Conservation (phyloP, 2,888 invertebrate species). For the Andrena camellia region DNA sequence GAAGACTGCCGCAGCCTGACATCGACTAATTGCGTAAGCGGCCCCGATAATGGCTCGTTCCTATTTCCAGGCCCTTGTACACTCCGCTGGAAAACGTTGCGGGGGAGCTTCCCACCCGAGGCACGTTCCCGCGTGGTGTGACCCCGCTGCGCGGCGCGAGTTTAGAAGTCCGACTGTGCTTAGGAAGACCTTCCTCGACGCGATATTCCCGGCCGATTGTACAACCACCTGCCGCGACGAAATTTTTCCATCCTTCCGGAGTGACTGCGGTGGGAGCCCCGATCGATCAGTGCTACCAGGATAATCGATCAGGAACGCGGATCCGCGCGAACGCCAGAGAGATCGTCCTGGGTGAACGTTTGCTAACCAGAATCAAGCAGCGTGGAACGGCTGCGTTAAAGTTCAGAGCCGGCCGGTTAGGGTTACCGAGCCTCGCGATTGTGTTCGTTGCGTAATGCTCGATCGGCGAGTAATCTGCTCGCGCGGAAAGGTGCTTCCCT, state of each 20-base stretch:
- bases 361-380: neutral
- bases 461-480: constrained; percentile 56
- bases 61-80: constrained; percentile 11
- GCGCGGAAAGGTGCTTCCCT: constrained; percentile 60
- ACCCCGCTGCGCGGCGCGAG: too few species aligned
- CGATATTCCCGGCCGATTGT: too few species aligned
- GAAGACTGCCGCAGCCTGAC: constrained; percentile 52
- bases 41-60: constrained; percentile 42
- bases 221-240: neutral
- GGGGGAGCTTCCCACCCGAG: too few species aligned
- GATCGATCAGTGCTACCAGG: constrained; percentile 15
- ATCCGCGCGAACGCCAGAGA: neutral
- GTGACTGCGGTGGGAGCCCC: neutral
- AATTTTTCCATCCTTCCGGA: constrained; percentile 5
- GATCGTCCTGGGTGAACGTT: neutral
- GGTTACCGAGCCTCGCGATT: constrained; percentile 40
- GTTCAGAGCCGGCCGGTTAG: constrained; percentile 22
- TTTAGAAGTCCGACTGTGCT: too few species aligned
- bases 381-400: constrained; percentile 32
- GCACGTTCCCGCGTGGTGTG: too few species aligned
- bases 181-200: too few species aligned
- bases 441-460: constrained; percentile 59
- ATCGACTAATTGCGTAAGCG: constrained; percentile 57
- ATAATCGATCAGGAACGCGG: neutral
- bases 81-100: too few species aligned